Percentiles rank a stretch among this genome's conserved stretches.
These are phyloP conservation scores for Leucophenga varia DNA, from an alignment of 1,140 invertebrate species.

Conservation along the genomic window DNA sequence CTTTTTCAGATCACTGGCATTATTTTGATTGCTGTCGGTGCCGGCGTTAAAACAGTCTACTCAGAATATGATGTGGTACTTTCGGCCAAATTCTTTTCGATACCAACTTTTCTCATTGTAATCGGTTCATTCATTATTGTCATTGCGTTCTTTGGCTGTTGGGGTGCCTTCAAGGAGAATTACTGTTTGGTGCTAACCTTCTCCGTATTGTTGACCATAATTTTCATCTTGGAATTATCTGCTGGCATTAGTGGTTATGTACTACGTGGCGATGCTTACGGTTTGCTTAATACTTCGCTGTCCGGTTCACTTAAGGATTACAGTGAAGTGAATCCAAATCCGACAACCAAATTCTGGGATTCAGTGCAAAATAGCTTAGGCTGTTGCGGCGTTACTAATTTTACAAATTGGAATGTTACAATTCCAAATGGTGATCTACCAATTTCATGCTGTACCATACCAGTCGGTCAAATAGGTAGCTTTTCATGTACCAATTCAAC, in stretches of 20 bases:
- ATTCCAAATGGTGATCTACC: conserved; percentile 57
- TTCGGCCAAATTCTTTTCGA: conserved; percentile 61
- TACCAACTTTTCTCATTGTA: conserved; percentile 76
- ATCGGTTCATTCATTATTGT: conserved; percentile 78
- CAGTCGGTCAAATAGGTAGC: conserved; percentile 54
- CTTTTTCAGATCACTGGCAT: conserved; percentile 68
- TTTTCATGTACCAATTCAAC: conserved; percentile 54
- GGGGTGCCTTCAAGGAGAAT: conserved; percentile 80
- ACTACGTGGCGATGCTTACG: conserved; percentile 62
- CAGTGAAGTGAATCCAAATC: conserved; percentile 43
- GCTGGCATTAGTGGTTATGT: conserved; percentile 81
- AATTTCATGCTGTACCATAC: conserved; percentile 63
- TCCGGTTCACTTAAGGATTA: conserved; percentile 61
- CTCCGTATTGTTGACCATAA: conserved; percentile 68
- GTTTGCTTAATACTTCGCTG: conserved; percentile 59
- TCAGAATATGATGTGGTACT: conserved; percentile 68
- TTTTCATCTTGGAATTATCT: conserved; percentile 80
- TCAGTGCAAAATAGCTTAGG: conserved; percentile 65
- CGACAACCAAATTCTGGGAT: conserved; percentile 62
- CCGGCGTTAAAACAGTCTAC: conserved; percentile 66
- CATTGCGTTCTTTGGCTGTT: conserved; percentile 84
- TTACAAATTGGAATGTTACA: conserved; percentile 62
- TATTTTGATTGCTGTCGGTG: conserved; percentile 68
- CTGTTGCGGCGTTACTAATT: conserved; percentile 69
- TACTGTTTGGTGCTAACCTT: conserved; percentile 81